Conservation (phyloP, 2,888 invertebrate genomes). For the Heliconius sara region DNA sequence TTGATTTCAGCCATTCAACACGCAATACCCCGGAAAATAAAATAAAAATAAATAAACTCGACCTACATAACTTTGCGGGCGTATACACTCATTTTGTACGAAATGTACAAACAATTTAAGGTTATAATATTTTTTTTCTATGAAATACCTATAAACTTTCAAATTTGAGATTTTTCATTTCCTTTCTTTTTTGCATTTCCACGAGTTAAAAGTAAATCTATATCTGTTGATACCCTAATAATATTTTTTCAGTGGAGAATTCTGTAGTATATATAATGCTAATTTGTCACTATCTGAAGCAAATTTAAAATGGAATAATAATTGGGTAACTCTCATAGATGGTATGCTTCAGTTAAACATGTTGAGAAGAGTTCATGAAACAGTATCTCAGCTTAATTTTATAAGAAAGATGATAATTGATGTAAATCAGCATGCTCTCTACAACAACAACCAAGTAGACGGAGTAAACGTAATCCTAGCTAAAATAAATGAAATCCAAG, state of each 20-base stretch:
- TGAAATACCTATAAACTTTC: not conserved
- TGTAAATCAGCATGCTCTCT: slow-evolving; percentile 50
- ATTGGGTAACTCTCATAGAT: slow-evolving; percentile 93
- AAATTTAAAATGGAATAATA: slow-evolving; percentile 85
- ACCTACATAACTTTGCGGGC: too few species aligned
- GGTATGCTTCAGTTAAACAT: slow-evolving; percentile 90
- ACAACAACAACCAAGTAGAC: slow-evolving; percentile 29
- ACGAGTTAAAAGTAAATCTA: not conserved
- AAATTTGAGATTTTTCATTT: too few species aligned
- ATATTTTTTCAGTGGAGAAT: slow-evolving; percentile 53
- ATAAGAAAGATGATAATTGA: slow-evolving; percentile 59
- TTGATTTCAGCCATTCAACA: too few species aligned
- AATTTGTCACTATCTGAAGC: slow-evolving; percentile 61
- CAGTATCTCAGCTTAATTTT: slow-evolving; percentile 85
- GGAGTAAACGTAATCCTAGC: slow-evolving; percentile 49
- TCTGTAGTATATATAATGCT: slow-evolving; percentile 57
- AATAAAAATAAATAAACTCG: too few species aligned
- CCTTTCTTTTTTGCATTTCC: too few species aligned
- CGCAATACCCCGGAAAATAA: too few species aligned
- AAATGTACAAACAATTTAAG: too few species aligned
- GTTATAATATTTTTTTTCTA: too few species aligned
- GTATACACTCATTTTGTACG: too few species aligned
- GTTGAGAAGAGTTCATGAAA: slow-evolving; percentile 84
- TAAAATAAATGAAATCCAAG: slow-evolving; percentile 48
- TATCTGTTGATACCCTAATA: not conserved